Conservation (phyloP, 2,113 vertebrate species). For the Vanacampus margaritifer region DNA sequence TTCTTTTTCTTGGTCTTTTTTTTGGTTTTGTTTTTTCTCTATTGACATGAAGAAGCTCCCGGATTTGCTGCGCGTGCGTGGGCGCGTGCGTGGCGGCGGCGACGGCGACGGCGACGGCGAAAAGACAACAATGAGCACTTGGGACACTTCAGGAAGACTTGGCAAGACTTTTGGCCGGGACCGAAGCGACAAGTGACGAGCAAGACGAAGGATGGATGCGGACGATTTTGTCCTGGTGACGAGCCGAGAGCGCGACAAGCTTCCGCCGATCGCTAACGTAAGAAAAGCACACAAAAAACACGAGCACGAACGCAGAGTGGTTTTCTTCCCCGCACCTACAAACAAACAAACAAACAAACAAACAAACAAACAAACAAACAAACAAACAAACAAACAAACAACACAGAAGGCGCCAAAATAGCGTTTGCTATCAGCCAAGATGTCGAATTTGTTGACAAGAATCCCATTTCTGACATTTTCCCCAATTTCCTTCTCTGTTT, state of each 20-base stretch:
- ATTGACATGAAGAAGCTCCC: conserved; percentile 46
- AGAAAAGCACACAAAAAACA: conserved; percentile 18
- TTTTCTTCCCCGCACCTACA: too few species aligned
- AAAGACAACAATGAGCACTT: background rate
- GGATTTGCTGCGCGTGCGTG: conserved; percentile 4
- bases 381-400: too few species aligned
- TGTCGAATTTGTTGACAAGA: too few species aligned
- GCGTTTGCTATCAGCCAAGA: too few species aligned
- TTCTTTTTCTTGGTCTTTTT: background rate
- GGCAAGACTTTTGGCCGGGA: background rate
- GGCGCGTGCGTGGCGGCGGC: background rate
- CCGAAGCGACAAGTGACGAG: background rate
- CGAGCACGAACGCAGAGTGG: too few species aligned
- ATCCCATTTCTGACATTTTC: too few species aligned
- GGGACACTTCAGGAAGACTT: background rate
- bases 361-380: too few species aligned
- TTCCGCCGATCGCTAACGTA: conserved; percentile 60
- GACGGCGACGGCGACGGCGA: background rate
- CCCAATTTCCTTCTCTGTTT: too few species aligned
- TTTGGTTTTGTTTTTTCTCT: background rate
- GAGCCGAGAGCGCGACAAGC: conserved; percentile 51
- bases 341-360: too few species aligned
- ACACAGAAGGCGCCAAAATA: too few species aligned
- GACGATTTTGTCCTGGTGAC: conserved; percentile 5
- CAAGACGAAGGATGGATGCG: background rate